Base-by-base conservation (phyloP, 30 jellyfish, hydroid and myxozoan genomes). In the Chironex yamaguchii region DNA sequence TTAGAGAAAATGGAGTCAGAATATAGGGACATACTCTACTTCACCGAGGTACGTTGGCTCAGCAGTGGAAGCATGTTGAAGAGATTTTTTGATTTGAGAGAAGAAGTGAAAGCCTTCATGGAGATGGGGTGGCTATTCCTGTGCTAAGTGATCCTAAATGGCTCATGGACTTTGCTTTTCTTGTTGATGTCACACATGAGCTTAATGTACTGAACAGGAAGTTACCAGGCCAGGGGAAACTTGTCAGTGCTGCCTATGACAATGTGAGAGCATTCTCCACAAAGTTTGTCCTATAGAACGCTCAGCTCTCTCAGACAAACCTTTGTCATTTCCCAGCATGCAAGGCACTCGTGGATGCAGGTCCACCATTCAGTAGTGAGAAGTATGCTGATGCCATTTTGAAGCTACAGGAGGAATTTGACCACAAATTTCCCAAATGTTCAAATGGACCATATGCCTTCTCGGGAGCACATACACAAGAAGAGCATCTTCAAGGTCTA, bases 291-390 rank as follows among this genome's bases (percentile, higher is more conserved):
- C 82, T 68, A 23, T 72, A 52, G 32, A 34, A 72, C n/a, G 25
- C 21, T 21, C 86, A 72, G 36, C 25, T 72, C 30, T 35, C 33
- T 27, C 73, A 4, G 49, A 52, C 1, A 24, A 72, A 72, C 36
- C 49, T 72, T 34, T 36, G 48, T 72, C 79, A 72, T 72, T 72
- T 72, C 72, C 86, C 86, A n/a, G n/a, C n/a, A n/a, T n/a, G n/a
- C n/a, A n/a, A n/a, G n/a, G n/a, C n/a, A n/a, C n/a, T n/a, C n/a
- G n/a, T n/a, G n/a, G n/a, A n/a, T n/a, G n/a, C n/a, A n/a, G n/a
- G n/a, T n/a, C n/a, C n/a, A n/a, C n/a, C n/a, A n/a, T n/a, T n/a
- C n/a, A n/a, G n/a, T n/a, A n/a, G n/a, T n/a, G n/a, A n/a, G n/a
- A n/a, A n/a, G n/a, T n/a, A n/a, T n/a, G n/a, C n/a, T n/a, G n/a